Evolutionary conservation across 2,113 vertebrate species (phyloP).

Genomic region (Tringa solitaria): DNA sequence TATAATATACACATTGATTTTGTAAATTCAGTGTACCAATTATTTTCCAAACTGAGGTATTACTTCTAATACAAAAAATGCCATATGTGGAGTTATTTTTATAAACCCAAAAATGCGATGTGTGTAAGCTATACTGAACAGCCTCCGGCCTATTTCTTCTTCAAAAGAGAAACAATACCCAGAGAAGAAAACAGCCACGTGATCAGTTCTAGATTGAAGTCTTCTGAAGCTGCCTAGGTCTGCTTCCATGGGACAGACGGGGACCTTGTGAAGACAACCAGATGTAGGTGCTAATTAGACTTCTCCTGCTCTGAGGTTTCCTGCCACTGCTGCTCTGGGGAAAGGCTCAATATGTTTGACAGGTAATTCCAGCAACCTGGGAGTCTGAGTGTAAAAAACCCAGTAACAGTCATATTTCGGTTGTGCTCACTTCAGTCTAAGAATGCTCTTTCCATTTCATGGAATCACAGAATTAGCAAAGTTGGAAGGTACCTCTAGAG

Average conservation of each 20-base stretch:
- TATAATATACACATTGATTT: not conserved
- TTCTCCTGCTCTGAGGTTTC: not conserved
- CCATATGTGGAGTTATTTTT: not conserved
- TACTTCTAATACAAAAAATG: not conserved
- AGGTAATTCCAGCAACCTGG: not conserved
- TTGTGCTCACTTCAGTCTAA: not conserved
- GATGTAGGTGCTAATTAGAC: not conserved
- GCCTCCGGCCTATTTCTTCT: not conserved
- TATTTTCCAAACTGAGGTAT: not conserved
- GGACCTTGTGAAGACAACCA: not conserved
- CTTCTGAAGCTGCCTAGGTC: not conserved
- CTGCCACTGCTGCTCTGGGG: not conserved
- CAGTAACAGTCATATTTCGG: not conserved
- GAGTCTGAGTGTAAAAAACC: not conserved
- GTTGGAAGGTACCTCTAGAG: too few relatives aligned
- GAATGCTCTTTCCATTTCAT: not conserved
- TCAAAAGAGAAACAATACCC: not conserved
- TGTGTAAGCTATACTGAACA: not conserved
- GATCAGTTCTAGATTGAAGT: not conserved
- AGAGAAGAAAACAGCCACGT: not conserved
- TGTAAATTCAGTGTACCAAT: constrained; percentile 39
- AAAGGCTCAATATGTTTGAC: not conserved
- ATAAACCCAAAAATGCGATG: not conserved
- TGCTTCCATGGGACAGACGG: not conserved
- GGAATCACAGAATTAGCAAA: too few relatives aligned